Conservation (phyloP, 1,140 invertebrate genomes). For the Conus ventricosus region DNA sequence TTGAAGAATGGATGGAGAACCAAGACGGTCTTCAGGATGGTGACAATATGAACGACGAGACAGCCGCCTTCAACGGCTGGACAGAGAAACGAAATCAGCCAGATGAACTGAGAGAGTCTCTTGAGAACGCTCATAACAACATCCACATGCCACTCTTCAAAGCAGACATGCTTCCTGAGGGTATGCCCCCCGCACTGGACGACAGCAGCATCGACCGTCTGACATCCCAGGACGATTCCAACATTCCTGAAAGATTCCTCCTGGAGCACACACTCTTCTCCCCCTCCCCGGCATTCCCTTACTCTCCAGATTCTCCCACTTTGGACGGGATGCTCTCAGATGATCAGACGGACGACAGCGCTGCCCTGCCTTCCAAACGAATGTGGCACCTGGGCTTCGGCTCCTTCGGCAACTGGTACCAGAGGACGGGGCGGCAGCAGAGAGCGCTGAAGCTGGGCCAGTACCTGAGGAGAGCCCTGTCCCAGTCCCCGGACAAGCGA, state of each 20-base stretch:
- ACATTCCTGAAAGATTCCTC: background rate
- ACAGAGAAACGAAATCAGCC: background rate
- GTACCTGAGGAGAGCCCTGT: background rate
- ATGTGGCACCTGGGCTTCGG: constrained; percentile 1
- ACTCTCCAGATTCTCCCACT: no score
- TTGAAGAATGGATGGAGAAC: background rate
- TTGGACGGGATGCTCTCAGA: background rate
- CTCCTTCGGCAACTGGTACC: background rate
- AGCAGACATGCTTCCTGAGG: background rate
- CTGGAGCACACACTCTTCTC: background rate
- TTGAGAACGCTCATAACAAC: background rate
- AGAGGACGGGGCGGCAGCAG: background rate
- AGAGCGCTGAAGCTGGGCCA: background rate
- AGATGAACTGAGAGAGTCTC: background rate
- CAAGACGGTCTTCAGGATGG: background rate
- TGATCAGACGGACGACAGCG: background rate
- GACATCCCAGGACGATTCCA: background rate
- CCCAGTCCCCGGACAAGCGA: background rate
- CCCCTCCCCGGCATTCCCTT: background rate
- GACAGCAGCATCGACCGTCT: background rate
- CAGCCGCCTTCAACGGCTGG: background rate
- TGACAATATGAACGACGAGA: background rate
- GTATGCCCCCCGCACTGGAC: background rate
- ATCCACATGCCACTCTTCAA: background rate
- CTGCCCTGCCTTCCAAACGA: background rate